Percentiles rank a stretch among this genome's conserved stretches.
phyloP scores from a whole-genome alignment of 2,113 vertebrate genomes.

The Terrapene triunguis region DNA sequence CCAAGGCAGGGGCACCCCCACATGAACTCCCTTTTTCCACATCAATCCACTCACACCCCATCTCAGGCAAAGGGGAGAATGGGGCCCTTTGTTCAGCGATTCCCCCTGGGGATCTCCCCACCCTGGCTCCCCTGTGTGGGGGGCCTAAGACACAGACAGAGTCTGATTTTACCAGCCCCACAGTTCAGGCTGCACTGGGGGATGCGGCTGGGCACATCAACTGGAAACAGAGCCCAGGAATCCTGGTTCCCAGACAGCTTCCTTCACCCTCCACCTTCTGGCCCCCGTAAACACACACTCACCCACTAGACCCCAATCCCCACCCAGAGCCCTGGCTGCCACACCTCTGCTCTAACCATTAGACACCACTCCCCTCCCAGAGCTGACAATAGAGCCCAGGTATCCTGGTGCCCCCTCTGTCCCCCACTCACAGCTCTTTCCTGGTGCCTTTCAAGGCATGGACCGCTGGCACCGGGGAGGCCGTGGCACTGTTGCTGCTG shows the following conservation, averaged over 20 bases:
- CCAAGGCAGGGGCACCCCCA: not conserved
- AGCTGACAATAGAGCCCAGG: not conserved
- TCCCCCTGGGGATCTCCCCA: not conserved
- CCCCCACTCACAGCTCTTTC: not conserved
- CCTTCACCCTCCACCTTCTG: not conserved
- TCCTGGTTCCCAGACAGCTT: not conserved
- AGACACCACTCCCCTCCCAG: not conserved
- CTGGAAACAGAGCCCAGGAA: constrained; percentile 29
- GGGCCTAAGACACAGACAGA: not conserved
- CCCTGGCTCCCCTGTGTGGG: fast-evolving
- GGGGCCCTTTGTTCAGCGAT: not conserved
- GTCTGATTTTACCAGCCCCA: not conserved
- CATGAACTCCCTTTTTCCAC: not conserved
- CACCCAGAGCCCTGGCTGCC: not conserved
- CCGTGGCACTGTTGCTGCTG: not conserved
- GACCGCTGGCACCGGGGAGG: not conserved
- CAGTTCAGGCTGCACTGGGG: not conserved
- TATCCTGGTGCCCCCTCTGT: not conserved
- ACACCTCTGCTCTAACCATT: not conserved
- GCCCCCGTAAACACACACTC: not conserved
- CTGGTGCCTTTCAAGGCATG: not conserved
- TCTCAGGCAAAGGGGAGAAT: not conserved
- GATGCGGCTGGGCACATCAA: not conserved
- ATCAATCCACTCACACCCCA: not conserved
- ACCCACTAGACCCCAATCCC: not conserved